Conservation (phyloP, 2,113 vertebrate genomes). For the Seriola dumerili region DNA sequence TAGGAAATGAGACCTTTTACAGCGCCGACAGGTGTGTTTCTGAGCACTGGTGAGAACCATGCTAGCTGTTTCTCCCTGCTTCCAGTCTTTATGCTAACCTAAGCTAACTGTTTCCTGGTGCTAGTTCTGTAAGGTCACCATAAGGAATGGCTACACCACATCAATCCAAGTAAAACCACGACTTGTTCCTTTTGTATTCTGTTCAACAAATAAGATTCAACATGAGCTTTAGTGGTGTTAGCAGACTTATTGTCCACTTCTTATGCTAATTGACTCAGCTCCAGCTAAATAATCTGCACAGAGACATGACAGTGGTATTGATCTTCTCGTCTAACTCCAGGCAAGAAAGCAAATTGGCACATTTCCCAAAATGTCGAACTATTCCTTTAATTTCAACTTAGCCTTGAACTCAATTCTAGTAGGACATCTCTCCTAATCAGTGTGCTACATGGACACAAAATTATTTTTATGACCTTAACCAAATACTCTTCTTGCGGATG, state of each 20-base stretch:
- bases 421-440: conserved; percentile 11
- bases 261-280: background rate
- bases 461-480: conserved; percentile 35
- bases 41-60: too few species aligned
- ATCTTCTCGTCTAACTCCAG: background rate
- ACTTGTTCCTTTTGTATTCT: too few species aligned
- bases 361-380: background rate
- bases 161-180: too few species aligned
- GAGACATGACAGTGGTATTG: background rate
- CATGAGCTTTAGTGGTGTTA: too few species aligned
- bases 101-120: background rate
- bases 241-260: too few species aligned
- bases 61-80: too few species aligned
- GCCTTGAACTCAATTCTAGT: background rate
- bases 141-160: too few species aligned
- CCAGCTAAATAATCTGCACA: background rate
- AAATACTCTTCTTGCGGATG: background rate
- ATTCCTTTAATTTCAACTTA: conserved; percentile 5
- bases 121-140: background rate
- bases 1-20: too few species aligned
- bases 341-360: background rate
- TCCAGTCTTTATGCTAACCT: background rate
- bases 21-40: too few species aligned
- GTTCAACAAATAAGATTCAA: too few species aligned
- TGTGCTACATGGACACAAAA: conserved; percentile 10